Base-by-base conservation (phyloP, 2,888 invertebrate species). In the Limnephilus lunatus region DNA sequence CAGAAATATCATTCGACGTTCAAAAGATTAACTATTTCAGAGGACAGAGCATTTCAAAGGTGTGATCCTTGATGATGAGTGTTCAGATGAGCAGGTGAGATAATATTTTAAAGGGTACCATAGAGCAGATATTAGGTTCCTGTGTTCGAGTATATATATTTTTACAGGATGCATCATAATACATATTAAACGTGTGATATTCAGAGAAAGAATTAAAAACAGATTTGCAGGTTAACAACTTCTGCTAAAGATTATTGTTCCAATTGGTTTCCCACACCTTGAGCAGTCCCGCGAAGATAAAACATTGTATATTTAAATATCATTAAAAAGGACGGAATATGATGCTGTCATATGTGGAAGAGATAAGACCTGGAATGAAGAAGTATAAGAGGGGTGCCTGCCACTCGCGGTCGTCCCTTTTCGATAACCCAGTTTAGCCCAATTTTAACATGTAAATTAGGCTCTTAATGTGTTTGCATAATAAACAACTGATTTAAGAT, bases 401-500 rank as follows among this genome's bases (percentile, higher is more conserved):
- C n/a, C 68, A 53, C 53, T 53, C 53, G 53, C 53, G 68, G 25
- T 25, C 68, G 68, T n/a, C 68, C 25, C 68, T 25, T 68, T 68
- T 68, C 68, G 68, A 68, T 68, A 68, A 68, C 68, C 68, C 68
- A n/a, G 68, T 68, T 68, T 68, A 68, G 68, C 68, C 68, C 68
- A 68, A 68, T 68, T 68, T 68, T 68, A 68, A 68, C 25, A 68
- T 68, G 68, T 68, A 68, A 68, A 68, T 25, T 32, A 35, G 35
- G 35, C 83, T 83, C 35, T 35, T 83, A 83, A 83, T 83, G 35
- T 83, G 83, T 83, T 83, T 83, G 83, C 83, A 83, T 83, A 83
- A 83, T 83, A 35, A 83, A 39, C 83, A 39, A 83, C 83, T 39
- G 83, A 83, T 83, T 15, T 83, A 32, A 25, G 83, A 32, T 83